These are phyloP conservation scores for Drosophila histrio DNA, from an alignment of 2,888 invertebrate species.

Conservation along the genomic window DNA sequence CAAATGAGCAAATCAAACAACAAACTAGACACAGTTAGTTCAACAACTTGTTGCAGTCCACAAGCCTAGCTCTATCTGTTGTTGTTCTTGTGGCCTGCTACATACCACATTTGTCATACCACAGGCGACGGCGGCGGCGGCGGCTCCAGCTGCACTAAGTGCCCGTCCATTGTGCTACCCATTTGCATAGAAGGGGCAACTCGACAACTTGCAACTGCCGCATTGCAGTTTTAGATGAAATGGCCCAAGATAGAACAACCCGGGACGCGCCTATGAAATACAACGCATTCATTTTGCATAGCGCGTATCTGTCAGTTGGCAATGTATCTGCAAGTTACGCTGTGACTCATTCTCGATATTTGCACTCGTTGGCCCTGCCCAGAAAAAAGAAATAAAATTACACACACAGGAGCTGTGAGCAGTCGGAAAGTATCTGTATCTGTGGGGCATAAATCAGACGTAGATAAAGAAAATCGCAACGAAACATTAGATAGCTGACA, in stretches of 20 bases:
- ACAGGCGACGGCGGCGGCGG: constrained; percentile 1
- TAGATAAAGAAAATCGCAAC: constrained; percentile 24
- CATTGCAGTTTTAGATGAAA: constrained; percentile 72
- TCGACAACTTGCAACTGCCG: constrained; percentile 26
- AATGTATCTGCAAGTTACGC: constrained; percentile 21
- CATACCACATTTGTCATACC: constrained; percentile 43
- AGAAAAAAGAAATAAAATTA: neutral
- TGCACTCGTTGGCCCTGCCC: constrained; percentile 18
- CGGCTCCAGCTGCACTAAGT: constrained; percentile 28
- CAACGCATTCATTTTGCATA: constrained; percentile 44
- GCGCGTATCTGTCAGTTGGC: constrained; percentile 22
- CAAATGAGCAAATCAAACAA: constrained; percentile 54
- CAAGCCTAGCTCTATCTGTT: neutral
- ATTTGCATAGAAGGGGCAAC: constrained; percentile 44
- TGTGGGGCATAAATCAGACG: constrained; percentile 19
- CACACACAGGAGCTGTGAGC: constrained; percentile 2
- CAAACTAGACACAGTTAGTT: constrained; percentile 49
- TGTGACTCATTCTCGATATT: constrained; percentile 42
- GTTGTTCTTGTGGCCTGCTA: constrained; percentile 1
- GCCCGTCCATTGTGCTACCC: constrained; percentile 38
- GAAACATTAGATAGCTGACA: constrained; percentile 16
- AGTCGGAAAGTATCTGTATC: neutral
- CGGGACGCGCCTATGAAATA: constrained; percentile 37
- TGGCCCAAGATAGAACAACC: constrained; percentile 49
- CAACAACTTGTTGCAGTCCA: constrained; percentile 64